Evolutionary conservation across 2,113 vertebrate species (phyloP).

Genomic region (Megaleporinus macrocephalus): DNA sequence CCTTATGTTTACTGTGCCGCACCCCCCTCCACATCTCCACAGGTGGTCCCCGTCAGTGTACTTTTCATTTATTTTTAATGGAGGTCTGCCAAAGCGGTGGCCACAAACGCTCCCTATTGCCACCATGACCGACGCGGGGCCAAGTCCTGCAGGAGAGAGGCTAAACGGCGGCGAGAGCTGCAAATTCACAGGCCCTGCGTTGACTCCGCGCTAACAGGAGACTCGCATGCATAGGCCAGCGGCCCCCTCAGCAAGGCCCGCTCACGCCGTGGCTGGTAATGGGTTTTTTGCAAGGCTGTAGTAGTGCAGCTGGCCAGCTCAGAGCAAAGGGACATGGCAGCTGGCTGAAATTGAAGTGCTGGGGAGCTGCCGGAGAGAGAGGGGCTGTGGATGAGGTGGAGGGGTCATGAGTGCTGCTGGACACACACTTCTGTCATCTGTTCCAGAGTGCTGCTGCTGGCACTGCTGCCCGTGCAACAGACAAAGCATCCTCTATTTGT

Average conservation of each 20-base stretch:
- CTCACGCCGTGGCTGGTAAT: neutral
- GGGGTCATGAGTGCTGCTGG: slow-evolving; percentile 10
- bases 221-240: neutral
- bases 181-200: neutral
- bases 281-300: neutral
- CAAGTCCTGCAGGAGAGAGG: slow-evolving; percentile 10
- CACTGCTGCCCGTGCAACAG: slow-evolving; percentile 20
- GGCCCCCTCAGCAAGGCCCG: neutral
- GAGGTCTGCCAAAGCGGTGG: slow-evolving; percentile 30
- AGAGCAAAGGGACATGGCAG: neutral
- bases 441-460: slow-evolving; percentile 31
- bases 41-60: slow-evolving; percentile 38
- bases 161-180: slow-evolving; percentile 14
- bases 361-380: slow-evolving; percentile 4
- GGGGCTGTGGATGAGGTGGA: slow-evolving; percentile 3
- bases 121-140: neutral
- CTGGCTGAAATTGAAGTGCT: neutral
- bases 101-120: slow-evolving; percentile 32
- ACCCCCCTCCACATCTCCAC: neutral
- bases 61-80: slow-evolving; percentile 63
- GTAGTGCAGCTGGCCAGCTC: neutral
- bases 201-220: neutral
- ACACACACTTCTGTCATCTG: slow-evolving; percentile 29
- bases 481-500: slow-evolving; percentile 38
- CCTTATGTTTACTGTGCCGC: slow-evolving; percentile 44